Conservation (phyloP, 2,113 vertebrate species). For the Strigops habroptila region DNA sequence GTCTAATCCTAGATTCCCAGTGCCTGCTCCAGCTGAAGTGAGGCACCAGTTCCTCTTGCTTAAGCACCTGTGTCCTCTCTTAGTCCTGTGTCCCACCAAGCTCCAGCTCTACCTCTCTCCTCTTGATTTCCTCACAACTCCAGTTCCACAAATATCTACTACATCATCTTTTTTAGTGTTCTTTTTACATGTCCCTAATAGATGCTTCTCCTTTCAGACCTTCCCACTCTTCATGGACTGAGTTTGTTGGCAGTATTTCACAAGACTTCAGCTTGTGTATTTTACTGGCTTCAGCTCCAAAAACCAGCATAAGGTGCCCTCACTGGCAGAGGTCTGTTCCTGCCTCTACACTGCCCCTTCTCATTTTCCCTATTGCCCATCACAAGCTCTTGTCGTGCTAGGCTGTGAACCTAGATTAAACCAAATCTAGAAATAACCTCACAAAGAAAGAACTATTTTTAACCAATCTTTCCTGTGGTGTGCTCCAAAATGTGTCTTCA, state of each 20-base stretch:
- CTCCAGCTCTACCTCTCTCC: not conserved
- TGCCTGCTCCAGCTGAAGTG: not conserved
- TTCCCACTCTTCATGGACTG: not conserved
- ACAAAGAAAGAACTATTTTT: not conserved
- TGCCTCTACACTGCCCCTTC: not conserved
- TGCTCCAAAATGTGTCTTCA: not conserved
- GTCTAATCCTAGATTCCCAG: not conserved
- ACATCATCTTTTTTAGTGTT: not conserved
- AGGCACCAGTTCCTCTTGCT: fast-evolving
- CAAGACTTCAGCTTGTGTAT: no score
- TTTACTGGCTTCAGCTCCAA: not conserved
- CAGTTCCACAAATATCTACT: not conserved
- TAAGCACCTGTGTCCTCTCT: not conserved
- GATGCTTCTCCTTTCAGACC: not conserved
- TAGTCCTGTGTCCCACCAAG: not conserved
- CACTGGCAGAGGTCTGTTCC: not conserved
- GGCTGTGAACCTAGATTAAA: not conserved
- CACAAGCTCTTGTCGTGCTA: not conserved
- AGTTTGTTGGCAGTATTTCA: not conserved
- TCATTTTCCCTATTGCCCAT: not conserved
- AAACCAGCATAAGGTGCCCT: not conserved
- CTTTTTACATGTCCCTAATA: not conserved
- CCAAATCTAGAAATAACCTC: not conserved
- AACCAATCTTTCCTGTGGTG: not conserved
- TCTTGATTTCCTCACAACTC: not conserved